These are phyloP conservation scores for Rhodophaea formosa DNA, from an alignment of 2,888 invertebrate species.

Conservation along the genomic window DNA sequence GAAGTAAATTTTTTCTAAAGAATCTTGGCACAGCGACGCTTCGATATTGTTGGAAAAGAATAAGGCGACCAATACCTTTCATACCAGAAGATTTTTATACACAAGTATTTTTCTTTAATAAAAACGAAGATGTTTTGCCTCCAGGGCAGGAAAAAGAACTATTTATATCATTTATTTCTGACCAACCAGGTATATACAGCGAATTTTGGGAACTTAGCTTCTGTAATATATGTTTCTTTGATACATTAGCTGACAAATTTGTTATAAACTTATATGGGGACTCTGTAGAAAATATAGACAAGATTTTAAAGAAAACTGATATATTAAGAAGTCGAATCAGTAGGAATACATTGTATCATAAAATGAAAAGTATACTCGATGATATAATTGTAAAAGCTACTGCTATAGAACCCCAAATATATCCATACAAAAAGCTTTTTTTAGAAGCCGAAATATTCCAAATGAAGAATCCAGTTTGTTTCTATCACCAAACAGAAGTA, in stretches of 20 bases:
- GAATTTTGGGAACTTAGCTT: constrained; percentile 77
- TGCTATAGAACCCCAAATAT: constrained; percentile 47
- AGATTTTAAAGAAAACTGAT: constrained; percentile 39
- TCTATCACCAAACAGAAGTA: constrained; percentile 70
- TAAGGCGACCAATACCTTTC: constrained; percentile 49
- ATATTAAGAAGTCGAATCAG: constrained; percentile 48
- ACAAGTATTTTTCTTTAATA: constrained; percentile 80
- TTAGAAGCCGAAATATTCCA: constrained; percentile 65
- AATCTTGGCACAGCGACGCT: constrained; percentile 76
- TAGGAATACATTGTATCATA: constrained; percentile 42
- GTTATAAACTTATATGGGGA: constrained; percentile 59
- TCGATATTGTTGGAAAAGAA: constrained; percentile 73
- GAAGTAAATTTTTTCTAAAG: constrained; percentile 62
- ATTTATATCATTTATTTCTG: constrained; percentile 71
- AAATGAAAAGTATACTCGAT: constrained; percentile 42
- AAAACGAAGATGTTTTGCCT: constrained; percentile 74
- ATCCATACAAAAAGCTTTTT: constrained; percentile 61
- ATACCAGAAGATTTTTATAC: constrained; percentile 53
- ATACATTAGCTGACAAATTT: constrained; percentile 48
- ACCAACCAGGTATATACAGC: constrained; percentile 53
- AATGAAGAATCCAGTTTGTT: constrained; percentile 69
- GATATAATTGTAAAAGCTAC: constrained; percentile 45
- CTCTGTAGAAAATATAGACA: constrained; percentile 48
- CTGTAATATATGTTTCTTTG: constrained; percentile 63
- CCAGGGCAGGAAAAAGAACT: constrained; percentile 73